A percentile compares a stretch with the other conserved stretches of the same genome.
Conservation (phyloP, 2,113 vertebrate species). For the Paramisgurnus dabryanus region DNA sequence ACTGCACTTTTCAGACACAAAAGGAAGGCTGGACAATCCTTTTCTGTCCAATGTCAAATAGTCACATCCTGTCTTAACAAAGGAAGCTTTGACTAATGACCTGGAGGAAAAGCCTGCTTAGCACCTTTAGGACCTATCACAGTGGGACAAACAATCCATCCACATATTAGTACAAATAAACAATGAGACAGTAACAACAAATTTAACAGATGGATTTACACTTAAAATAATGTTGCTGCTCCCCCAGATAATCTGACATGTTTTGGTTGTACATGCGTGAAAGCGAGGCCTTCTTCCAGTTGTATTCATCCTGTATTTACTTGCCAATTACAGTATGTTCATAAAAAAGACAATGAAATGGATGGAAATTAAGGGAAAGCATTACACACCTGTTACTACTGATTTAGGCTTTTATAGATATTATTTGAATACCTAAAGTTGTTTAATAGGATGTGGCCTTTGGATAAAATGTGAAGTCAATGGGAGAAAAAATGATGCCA, state of each 20-base stretch:
- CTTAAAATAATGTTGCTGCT: conserved; percentile 20
- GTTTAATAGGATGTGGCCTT: not conserved
- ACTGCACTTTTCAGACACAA: conserved; percentile 71
- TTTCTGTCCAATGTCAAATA: conserved; percentile 33
- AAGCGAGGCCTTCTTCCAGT: conserved; percentile 15
- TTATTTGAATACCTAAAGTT: not conserved
- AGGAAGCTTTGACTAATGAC: conserved; percentile 61
- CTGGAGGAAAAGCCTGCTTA: conserved; percentile 63
- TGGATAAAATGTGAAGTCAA: conserved; percentile 1
- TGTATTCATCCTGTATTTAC: not conserved
- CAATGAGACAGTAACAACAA: conserved; percentile 45
- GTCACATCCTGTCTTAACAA: conserved; percentile 67
- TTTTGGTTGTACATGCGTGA: not conserved
- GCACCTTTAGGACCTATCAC: conserved; percentile 62
- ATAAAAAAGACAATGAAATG: not conserved
- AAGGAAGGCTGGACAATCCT: conserved; percentile 37
- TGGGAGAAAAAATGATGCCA: not conserved
- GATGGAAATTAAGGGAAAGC: not conserved
- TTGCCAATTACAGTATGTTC: conserved; percentile 1
- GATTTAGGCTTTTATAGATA: not conserved
- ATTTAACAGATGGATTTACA: conserved; percentile 40
- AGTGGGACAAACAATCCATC: conserved; percentile 58
- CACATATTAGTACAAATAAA: conserved; percentile 56
- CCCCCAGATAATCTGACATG: conserved; percentile 1
- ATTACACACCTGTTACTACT: not conserved